phyloP scores from a whole-genome alignment of 2,113 vertebrate species.

The Tupaia chinensis region DNA sequence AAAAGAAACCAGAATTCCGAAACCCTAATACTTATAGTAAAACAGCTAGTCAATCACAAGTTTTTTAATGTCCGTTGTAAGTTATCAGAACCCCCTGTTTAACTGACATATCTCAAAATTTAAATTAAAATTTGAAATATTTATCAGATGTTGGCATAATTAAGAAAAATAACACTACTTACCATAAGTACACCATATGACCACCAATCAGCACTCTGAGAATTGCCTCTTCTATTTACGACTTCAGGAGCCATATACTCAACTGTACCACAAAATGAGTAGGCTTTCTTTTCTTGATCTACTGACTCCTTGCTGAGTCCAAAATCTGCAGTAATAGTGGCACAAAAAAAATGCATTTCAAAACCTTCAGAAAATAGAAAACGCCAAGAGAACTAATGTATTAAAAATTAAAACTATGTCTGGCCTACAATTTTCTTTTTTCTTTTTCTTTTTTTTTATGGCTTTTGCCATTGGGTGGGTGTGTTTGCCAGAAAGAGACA shows the following conservation, averaged over 20 bases:
- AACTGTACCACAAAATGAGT: slow-evolving; percentile 99
- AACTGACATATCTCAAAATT: not conserved
- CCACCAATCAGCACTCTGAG: slow-evolving; percentile 99
- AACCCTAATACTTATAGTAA: not conserved
- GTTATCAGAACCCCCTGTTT: not conserved
- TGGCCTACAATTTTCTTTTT: not conserved
- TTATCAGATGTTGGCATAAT: slow-evolving; percentile 3
- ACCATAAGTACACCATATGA: slow-evolving; percentile 99
- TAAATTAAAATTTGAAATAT: slow-evolving; percentile 37
- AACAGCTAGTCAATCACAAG: not conserved
- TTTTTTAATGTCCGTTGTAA: not conserved
- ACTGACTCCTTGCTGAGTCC: slow-evolving; percentile 99
- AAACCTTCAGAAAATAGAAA: slow-evolving; percentile 64
- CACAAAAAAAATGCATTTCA: slow-evolving; percentile 82
- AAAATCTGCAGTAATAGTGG: slow-evolving; percentile 93
- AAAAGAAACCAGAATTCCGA: slow-evolving; percentile 22
- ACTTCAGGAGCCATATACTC: slow-evolving; percentile 99
- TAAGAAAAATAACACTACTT: slow-evolving; percentile 72
- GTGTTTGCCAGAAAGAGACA: too few species aligned
- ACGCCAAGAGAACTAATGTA: not conserved
- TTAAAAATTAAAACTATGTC: not conserved
- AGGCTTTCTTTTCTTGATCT: slow-evolving; percentile 98
- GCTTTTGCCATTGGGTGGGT: too few species aligned
- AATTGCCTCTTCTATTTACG: slow-evolving; percentile 98
- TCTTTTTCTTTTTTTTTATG: too few species aligned